These are phyloP conservation scores for Uloborus plumipes DNA, from an alignment of 2,888 invertebrate species.

Conservation along the genomic window DNA sequence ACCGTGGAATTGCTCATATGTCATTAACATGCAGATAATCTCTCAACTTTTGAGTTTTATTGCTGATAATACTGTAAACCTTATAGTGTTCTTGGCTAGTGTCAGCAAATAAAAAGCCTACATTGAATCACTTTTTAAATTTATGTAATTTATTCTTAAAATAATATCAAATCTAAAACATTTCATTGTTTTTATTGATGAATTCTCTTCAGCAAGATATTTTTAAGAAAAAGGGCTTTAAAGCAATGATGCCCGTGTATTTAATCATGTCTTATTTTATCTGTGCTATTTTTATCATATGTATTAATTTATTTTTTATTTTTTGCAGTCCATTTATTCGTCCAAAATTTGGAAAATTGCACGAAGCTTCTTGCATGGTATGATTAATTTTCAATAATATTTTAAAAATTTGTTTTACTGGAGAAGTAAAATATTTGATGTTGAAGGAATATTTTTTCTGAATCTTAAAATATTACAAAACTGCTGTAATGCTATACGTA, in stretches of 20 bases:
- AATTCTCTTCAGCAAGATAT: neutral
- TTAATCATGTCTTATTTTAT: neutral
- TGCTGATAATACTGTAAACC: too few species aligned
- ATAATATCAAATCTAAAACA: neutral
- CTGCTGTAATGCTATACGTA: too few species aligned
- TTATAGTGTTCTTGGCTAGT: too few species aligned
- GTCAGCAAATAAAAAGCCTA: too few species aligned
- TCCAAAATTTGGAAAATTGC: conserved; percentile 93
- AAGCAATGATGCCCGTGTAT: neutral
- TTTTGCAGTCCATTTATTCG: conserved; percentile 91
- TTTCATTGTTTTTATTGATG: too few species aligned
- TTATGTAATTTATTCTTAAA: too few species aligned
- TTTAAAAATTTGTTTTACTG: neutral
- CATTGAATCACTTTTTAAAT: too few species aligned
- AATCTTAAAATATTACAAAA: neutral
- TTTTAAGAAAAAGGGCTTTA: neutral
- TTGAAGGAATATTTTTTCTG: neutral
- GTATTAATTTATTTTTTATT: conserved; percentile 9
- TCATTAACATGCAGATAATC: too few species aligned
- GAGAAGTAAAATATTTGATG: neutral
- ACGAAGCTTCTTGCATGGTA: conserved; percentile 98
- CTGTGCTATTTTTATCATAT: conserved; percentile 19
- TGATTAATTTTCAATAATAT: conserved; percentile 71
- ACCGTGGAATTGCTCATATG: too few species aligned
- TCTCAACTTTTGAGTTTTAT: too few species aligned